Evolutionary conservation across 2,113 vertebrate species (phyloP), one percentile per base, ranked within the genome.

Genomic region (Cyanoliseus patagonus): DNA sequence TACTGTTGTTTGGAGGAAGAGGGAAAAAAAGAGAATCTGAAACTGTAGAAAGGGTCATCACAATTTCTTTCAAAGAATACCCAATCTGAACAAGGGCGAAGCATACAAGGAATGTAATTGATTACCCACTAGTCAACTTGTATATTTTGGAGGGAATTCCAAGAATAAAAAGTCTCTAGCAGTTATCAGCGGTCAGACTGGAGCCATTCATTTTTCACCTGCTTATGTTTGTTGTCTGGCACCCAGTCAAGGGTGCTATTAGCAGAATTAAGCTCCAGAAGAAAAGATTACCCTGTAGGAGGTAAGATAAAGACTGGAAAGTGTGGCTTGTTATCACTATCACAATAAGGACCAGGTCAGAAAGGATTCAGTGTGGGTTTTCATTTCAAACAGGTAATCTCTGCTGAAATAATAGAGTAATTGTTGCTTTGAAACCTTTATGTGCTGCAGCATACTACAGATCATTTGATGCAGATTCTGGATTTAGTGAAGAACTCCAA

Each of bases 221-320:
- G 97, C 98, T 92, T 94, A 83, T 97, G 97, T 97, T 97, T 98
- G 97, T 97, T 97, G 97, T 97, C 97, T 98, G 98, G 98, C 98
- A 98, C 97, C 89, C 96, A 98, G 97, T 98, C 98, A 98, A 98
- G 95, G 97, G 96, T 81, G 96, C 98, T 98, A 97, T 98, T 98
- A 98, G 97, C 94, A 97, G 98, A 98, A 98, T 97, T 98, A 97
- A 98, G 97, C 96, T 97, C 92, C 97, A 97, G 94, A 95, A 97
- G 95, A 96, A 97, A 97, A 97, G 97, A 98, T 98, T 97, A 96
- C 96, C 95, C 96, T 73, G 23, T 88, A 92, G 97, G 96, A 98
- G 97, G 97, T 91, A 95, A 97, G 98, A 98, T 98, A 98, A 98
- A 97, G 90, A 83, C 95, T 95, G 96, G 96, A 96, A 97, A 98